Evolutionary conservation across 1,140 invertebrate genomes (phyloP), one percentile per base, ranked within the genome.

Genomic region (Homalodisca vitripennis): DNA sequence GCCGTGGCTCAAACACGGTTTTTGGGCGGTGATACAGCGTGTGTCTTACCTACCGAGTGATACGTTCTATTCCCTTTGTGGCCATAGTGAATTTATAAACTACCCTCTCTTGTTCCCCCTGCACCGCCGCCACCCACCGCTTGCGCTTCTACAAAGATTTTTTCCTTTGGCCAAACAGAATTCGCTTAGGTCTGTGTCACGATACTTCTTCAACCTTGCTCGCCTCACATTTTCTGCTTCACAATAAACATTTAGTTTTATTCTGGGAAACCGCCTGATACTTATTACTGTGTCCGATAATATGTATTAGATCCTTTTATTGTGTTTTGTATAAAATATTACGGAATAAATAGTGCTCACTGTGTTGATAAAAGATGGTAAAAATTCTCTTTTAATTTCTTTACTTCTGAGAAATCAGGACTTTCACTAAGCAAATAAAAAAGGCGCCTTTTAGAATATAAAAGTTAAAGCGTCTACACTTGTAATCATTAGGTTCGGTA

Each of bases 141-240:
- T 13, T 22, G 22, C 10, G 2, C 12, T 30, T 60, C 26, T 24
- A 60, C 55, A 60, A 60, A 60, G 55, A 60, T 60, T 60, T 60
- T 60, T 60, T 60, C 55, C 55, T 60, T 60, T 60, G 55, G 55
- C 24, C 55, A 60, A 60, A 60, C 55, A 60, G 55, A 60, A 60
- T 60, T 60, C 55, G 55, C 55, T 60, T 60, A 60, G 24, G 24
- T 12, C n/a, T n/a, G 26, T 60, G 22, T 3, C 55, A 60, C 55
- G 55, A 22, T 12, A 6, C 55, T 27, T 60, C 55, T 60, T 60
- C 17, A 27, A 26, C 55, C 29, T 60, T 60, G 24, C 55, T 60
- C 27, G 3, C 55, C 55, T 10, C 14, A 24, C 12, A 29, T 2
- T 60, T 60, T 60, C 24, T 27, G 55, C 29, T 60, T 60, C 22